Evolutionary conservation across 2,113 vertebrate genomes (phyloP).

Genomic region (Amblyopsis rosae): DNA sequence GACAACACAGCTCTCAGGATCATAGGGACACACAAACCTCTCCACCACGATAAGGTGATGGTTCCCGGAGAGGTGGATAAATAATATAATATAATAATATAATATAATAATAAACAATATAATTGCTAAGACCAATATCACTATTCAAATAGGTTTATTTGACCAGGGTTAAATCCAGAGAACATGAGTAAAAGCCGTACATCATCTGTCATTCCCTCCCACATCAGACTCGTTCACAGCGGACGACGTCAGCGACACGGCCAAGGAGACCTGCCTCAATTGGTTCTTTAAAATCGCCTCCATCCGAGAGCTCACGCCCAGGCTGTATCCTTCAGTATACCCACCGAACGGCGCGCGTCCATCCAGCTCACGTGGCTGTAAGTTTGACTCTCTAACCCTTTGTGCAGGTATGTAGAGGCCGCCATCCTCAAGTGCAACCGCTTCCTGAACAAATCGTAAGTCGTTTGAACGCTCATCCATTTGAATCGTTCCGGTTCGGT

Average conservation of each 20-base stretch:
- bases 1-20: no score
- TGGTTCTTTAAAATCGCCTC: slow-evolving; percentile 99
- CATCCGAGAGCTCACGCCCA: slow-evolving; percentile 94
- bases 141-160: no score
- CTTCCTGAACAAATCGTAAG: slow-evolving; percentile 91
- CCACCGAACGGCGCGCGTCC: not conserved
- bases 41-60: no score
- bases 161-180: no score
- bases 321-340: slow-evolving; percentile 88
- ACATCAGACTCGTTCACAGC: slow-evolving; percentile 86
- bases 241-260: slow-evolving; percentile 89
- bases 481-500: not conserved
- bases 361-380: not conserved
- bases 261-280: slow-evolving; percentile 97
- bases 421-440: slow-evolving; percentile 96
- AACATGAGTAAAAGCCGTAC: no score
- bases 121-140: not conserved
- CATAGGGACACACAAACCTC: no score
- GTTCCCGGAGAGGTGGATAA: no score
- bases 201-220: not conserved
- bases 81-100: not conserved
- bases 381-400: slow-evolving; percentile 71
- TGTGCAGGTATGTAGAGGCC: slow-evolving; percentile 90
- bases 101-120: no score
- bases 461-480: not conserved